Evolutionary conservation across 2,888 invertebrate species (phyloP).

Genomic region (Pandemis heparana): DNA sequence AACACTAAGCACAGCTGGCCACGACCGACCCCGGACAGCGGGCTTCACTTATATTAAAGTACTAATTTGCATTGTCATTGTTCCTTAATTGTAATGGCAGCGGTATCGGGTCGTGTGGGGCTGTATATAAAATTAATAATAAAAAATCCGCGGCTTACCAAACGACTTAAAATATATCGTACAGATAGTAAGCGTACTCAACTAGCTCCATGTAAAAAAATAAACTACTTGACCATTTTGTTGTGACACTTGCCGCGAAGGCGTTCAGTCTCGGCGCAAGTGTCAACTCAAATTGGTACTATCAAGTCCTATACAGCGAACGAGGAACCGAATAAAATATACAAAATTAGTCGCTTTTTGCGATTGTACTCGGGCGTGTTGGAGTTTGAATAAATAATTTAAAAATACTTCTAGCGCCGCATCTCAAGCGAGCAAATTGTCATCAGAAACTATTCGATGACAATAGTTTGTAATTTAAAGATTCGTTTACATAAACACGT

Average conservation of each 20-base stretch:
- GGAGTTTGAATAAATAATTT: conserved; percentile 50
- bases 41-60: conserved; percentile 15
- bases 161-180: conserved; percentile 71
- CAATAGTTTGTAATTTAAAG: conserved; percentile 10
- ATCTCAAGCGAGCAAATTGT: conserved; percentile 19
- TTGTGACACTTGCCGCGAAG: conserved; percentile 6
- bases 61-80: conserved; percentile 29
- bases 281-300: conserved; percentile 6
- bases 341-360: conserved; percentile 20
- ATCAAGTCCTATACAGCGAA: conserved; percentile 60
- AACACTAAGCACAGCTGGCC: conserved; percentile 65
- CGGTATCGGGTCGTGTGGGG: conserved; percentile 20
- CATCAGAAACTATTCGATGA: conserved; percentile 28
- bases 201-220: conserved; percentile 74
- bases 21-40: conserved; percentile 14
- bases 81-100: neutral
- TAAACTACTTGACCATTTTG: conserved; percentile 52
- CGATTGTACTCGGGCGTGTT: conserved; percentile 18
- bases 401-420: conserved; percentile 45
- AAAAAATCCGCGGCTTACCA: conserved; percentile 60
- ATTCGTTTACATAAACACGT: conserved; percentile 26
- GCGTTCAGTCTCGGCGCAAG: neutral
- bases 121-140: conserved; percentile 35
- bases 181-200: conserved; percentile 82
- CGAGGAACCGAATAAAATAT: conserved; percentile 68